Evolutionary conservation across 1,140 invertebrate genomes (phyloP).

Genomic region (Radopholus similis): DNA sequence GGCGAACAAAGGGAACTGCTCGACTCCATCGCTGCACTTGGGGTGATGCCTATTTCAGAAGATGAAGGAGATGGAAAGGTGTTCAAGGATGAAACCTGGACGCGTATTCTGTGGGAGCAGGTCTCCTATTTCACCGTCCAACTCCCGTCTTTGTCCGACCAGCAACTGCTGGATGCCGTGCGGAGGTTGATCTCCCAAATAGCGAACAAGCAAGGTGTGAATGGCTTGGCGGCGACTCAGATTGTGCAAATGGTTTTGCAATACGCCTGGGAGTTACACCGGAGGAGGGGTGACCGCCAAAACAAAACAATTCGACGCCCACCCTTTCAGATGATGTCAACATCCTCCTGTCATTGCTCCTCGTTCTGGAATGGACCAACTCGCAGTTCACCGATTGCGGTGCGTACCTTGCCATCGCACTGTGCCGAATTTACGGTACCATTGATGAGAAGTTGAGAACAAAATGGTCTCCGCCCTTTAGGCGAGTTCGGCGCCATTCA

Average conservation of each 20-base stretch:
- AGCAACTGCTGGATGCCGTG: no score
- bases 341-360: not conserved
- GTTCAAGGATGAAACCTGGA: not conserved
- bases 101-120: not conserved
- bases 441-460: not conserved
- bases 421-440: slow-evolving; percentile 30
- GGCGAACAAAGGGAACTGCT: slow-evolving; percentile 19
- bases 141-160: not conserved
- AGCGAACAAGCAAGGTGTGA: no score
- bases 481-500: slow-evolving; percentile 16
- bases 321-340: not conserved
- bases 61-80: no score
- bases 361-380: not conserved
- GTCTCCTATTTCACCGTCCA: not conserved
- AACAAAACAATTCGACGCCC: not conserved
- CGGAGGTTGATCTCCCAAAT: no score
- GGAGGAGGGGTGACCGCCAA: not conserved
- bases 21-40: slow-evolving; percentile 10
- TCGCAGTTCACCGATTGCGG: slow-evolving; percentile 14
- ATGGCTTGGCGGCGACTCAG: not conserved
- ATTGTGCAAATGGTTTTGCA: not conserved
- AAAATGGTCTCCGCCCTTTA: not conserved
- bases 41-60: no score
- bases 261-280: not conserved
- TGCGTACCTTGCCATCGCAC: slow-evolving; percentile 6